Conservation (phyloP, 2,113 vertebrate species). For the Piprites chloris region DNA sequence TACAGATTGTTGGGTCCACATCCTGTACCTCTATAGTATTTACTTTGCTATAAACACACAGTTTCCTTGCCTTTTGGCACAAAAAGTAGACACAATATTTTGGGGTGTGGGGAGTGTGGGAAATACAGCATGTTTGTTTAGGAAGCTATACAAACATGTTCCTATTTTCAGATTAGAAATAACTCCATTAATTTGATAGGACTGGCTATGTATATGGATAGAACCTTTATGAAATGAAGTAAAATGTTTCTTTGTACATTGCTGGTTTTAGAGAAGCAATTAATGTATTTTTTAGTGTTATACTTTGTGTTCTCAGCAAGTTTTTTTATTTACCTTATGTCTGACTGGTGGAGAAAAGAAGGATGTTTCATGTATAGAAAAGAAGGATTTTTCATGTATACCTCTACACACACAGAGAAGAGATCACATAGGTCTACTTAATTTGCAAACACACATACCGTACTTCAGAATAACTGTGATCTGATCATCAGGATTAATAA, state of each 20-base stretch:
- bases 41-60: neutral
- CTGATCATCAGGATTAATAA: neutral
- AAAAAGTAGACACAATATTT: neutral
- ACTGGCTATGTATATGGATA: neutral
- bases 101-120: neutral
- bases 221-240: neutral
- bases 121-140: neutral
- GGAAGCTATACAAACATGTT: neutral
- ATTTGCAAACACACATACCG: neutral
- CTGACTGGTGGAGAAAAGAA: neutral
- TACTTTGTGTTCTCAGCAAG: neutral
- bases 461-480: neutral
- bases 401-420: neutral
- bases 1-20: neutral
- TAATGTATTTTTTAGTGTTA: fast-evolving
- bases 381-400: neutral
- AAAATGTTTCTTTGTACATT: neutral
- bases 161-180: neutral
- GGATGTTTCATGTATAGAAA: neutral
- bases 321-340: neutral
- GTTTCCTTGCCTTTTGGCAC: neutral
- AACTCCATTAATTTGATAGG: neutral
- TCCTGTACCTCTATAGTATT: neutral
- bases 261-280: neutral
- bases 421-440: neutral